Conservation (phyloP, 1,140 invertebrate genomes). For the Archivesica marissinica region DNA sequence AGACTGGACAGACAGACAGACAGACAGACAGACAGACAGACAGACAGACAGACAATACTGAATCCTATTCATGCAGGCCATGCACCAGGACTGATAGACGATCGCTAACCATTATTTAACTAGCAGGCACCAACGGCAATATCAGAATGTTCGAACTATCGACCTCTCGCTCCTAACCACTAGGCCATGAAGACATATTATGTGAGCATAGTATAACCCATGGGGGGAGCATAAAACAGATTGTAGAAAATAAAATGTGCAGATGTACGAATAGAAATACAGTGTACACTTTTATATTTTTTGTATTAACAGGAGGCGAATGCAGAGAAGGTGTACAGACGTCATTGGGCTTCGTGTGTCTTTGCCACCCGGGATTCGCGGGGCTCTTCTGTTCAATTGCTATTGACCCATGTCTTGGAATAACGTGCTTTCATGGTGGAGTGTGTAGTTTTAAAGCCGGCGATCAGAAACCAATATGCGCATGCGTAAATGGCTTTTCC, state of each 20-base stretch:
- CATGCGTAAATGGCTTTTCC: conserved; percentile 12
- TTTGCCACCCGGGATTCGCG: conserved; percentile 26
- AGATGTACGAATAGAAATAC: background rate
- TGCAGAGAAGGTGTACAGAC: background rate
- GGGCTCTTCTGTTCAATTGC: conserved; percentile 15
- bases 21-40: too few species aligned
- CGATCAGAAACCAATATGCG: conserved; percentile 4
- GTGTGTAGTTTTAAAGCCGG: background rate
- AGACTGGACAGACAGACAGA: too few species aligned
- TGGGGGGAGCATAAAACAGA: too few species aligned
- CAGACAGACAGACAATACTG: too few species aligned
- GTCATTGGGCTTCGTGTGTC: background rate
- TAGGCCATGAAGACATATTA: too few species aligned
- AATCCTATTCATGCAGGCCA: too few species aligned
- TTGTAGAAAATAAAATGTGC: background rate
- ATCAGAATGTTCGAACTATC: background rate
- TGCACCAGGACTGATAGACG: too few species aligned
- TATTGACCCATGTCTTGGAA: conserved; percentile 37
- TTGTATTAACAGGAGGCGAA: conserved; percentile 19
- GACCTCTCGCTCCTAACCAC: background rate
- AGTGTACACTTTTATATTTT: background rate
- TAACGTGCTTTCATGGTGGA: conserved; percentile 30
- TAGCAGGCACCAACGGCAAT: background rate
- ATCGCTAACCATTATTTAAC: too few species aligned
- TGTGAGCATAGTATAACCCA: too few species aligned